Base-by-base conservation (phyloP, 2,888 invertebrate genomes). In the Heteromyza rotundicornis region DNA sequence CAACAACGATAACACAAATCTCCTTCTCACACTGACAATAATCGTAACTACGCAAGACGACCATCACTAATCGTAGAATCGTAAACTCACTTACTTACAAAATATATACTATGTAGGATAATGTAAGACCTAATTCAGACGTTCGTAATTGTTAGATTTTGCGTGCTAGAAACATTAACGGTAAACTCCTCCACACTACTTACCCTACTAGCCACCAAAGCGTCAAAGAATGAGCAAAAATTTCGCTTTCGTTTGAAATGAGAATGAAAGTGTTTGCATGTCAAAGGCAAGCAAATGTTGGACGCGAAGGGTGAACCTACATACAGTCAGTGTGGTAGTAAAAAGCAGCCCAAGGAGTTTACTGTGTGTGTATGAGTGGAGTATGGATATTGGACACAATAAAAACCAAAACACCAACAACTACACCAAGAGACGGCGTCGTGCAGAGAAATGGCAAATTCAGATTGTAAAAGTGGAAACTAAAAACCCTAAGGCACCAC, bases 381-480 rank as follows among this genome's bases (percentile, higher is more conserved):
- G 12, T 8, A 32, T 32, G 32, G 12, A 32, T 12, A 32, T 32
- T 8, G 32, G n/a, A 40, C 52, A 16, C 27, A 32, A 57, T 35
- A 22, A 1, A 47, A 50, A 20, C 12, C 35, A 40, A 35, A 61
- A 57, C 27, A 53, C 57, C 53, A 60, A 23, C 32, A 23, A 40
- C 22, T 40, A 24, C 27, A 1, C 16, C 5, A 35, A 57, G n/a
- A 36, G 16, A 53, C 56, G 51, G 27, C 5, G 27, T 27, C 7
- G 27, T 27, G 10, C 5, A 53, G 53, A 67, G 56, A 64, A 64
- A 66, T 56, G 53, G 68, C 75, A 75, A 74, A 74, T 32, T 59
- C 27, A 27, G 27, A 27, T 27, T 27, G 27, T 27, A 27, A 27
- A 27, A 27, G 27, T 27, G 7, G 27, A 10, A 27, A 36, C 27